Conservation (phyloP, 2,888 invertebrate species). For the Lasioglossum zephyrum region DNA sequence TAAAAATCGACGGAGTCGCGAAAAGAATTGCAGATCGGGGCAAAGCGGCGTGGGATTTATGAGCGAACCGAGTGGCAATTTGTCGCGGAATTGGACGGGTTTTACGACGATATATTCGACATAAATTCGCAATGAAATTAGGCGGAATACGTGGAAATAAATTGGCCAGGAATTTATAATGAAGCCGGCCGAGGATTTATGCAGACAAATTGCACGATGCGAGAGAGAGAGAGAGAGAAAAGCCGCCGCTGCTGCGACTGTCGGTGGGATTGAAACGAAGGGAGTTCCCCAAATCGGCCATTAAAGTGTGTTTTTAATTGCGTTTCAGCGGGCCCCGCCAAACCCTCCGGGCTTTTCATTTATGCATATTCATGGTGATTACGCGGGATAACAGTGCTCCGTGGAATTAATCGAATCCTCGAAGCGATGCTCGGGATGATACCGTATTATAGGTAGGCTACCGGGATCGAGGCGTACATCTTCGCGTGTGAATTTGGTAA, state of each 20-base stretch:
- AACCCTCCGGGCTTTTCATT: background rate
- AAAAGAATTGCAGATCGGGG: constrained; percentile 5
- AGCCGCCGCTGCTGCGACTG: background rate
- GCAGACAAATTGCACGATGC: constrained; percentile 7
- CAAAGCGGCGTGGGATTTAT: constrained; percentile 26
- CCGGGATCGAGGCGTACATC: background rate
- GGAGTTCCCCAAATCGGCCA: background rate
- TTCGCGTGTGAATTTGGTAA: background rate
- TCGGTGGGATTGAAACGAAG: background rate
- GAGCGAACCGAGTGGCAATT: constrained; percentile 12
- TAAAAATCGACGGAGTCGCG: constrained; percentile 5
- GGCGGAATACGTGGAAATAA: constrained; percentile 13
- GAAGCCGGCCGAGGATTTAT: constrained; percentile 12
- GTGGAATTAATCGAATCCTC: constrained; percentile 4
- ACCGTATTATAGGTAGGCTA: background rate
- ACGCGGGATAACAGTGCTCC: background rate
- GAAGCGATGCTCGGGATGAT: background rate
- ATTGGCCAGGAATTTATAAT: constrained; percentile 18
- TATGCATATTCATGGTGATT: constrained; percentile 19
- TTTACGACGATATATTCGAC: constrained; percentile 29
- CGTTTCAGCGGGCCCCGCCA: background rate
- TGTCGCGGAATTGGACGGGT: constrained; percentile 15
- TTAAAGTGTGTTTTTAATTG: background rate
- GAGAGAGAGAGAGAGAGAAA: background rate
- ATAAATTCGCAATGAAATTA: constrained; percentile 26